Evolutionary conservation across 2,888 invertebrate species (phyloP), one percentile per base, ranked within the genome.

Genomic region (Leucophenga maculata): DNA sequence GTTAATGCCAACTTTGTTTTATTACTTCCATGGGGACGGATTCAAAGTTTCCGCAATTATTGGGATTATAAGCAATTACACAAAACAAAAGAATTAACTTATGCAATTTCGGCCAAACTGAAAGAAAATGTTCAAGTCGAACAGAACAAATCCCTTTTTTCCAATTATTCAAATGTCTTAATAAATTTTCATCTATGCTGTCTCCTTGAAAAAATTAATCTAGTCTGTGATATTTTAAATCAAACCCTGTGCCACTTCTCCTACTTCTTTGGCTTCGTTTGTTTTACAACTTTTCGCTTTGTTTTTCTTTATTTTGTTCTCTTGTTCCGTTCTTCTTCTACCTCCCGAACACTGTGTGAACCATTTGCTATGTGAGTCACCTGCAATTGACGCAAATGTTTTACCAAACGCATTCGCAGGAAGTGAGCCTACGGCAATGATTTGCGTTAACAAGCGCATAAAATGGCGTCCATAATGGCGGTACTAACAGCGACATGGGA

Each of bases 351-450:
- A 57, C 60, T 55, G 64, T 73, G 74, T 66, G 71, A 78, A 77
- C 72, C 78, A 75, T 75, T 52, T 73, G 72, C 67, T 73, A 65
- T 75, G 67, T 80, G 80, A 80, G 80, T 80, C 80, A 80, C 80
- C 81, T 80, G 80, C 80, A 80, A 80, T 79, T 82, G 80, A 80
- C 82, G 78, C 72, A 52, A 20, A 48, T 31, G 55, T 66, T 11
- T 31, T 16, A 46, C 9, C 59, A 20, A 52, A 57, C 39, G 39
- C 8, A 39, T 39, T 39, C 22, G 59, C 46, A 65, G 31, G 14
- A 50, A 50, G 16, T 55, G 26, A 18, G 67, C 55, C 67, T 57
- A 55, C 11, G 18, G 55, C n/a, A 22, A 57, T 54, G 57, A 57
- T 57, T 67, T 67, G 67, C 52, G 39, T 67, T 66, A 54, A 55